Conservation (phyloP, 2,888 invertebrate species). For the Ophion slaviceki region DNA sequence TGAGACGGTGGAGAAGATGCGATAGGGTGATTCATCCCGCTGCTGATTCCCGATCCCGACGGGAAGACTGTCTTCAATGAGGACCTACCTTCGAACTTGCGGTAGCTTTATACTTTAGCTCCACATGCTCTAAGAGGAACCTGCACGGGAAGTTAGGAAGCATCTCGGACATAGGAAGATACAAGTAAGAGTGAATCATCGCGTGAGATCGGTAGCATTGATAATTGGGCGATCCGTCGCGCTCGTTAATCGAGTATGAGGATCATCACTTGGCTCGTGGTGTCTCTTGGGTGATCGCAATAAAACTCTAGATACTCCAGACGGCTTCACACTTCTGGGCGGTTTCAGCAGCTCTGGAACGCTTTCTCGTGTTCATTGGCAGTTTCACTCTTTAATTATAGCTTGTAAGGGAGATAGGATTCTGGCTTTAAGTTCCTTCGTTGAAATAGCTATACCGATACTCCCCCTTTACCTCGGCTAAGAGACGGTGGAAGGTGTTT, state of each 20-base stretch:
- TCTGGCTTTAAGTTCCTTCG: background rate
- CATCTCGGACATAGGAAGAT: constrained; percentile 5
- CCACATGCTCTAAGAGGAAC: constrained; percentile 1
- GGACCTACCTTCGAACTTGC: constrained; percentile 6
- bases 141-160: background rate
- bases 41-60: constrained; percentile 24
- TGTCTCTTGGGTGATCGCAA: background rate
- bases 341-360: background rate
- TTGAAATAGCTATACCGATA: constrained; percentile 23
- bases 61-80: constrained; percentile 23
- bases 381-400: constrained; percentile 39
- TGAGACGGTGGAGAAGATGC: constrained; percentile 23
- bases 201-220: constrained; percentile 19
- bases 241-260: constrained; percentile 42
- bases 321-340: constrained; percentile 33
- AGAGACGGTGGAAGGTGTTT: constrained; percentile 21
- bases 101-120: constrained; percentile 16
- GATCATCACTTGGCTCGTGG: constrained; percentile 24
- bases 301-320: background rate
- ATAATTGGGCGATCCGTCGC: constrained; percentile 42
- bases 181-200: constrained; percentile 37
- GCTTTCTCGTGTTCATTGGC: background rate
- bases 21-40: constrained; percentile 30
- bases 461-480: background rate
- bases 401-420: constrained; percentile 8